Evolutionary conservation across 2,113 vertebrate species (phyloP).

Genomic region (Macroglossus sobrinus): DNA sequence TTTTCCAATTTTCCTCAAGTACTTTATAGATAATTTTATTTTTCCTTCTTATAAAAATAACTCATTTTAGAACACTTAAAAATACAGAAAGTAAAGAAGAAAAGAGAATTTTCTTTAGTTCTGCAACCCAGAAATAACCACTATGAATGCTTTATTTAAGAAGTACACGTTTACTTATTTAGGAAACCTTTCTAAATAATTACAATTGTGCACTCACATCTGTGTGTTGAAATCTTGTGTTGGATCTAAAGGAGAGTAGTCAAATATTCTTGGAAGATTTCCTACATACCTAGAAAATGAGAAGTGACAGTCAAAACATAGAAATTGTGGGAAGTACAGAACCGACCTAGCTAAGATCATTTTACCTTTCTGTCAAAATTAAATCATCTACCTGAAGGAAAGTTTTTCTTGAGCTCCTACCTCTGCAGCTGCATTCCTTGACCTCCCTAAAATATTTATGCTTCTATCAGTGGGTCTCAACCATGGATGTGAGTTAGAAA

Average conservation of each 20-base stretch:
- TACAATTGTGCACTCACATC: conserved; percentile 88
- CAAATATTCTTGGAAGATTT: conserved; percentile 97
- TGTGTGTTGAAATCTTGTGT: conserved; percentile 98
- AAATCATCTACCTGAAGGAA: background rate
- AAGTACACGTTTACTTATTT: too few relatives aligned
- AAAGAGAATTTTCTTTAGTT: conserved; percentile 32
- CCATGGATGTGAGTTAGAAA: background rate
- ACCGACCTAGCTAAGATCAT: background rate
- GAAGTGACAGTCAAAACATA: conserved; percentile 41
- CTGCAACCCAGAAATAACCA: background rate
- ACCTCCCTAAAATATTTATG: background rate
- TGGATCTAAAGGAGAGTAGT: conserved; percentile 97
- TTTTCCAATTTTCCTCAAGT: conserved; percentile 38
- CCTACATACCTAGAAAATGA: conserved; percentile 92
- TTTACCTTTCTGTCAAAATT: background rate
- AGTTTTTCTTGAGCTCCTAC: background rate
- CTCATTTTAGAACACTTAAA: conserved; percentile 16
- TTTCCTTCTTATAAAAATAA: conserved; percentile 33
- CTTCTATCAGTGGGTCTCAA: background rate
- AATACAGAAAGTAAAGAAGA: background rate
- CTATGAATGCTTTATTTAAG: background rate
- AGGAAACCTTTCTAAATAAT: background rate
- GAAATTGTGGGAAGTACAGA: background rate
- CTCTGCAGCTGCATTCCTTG: background rate
- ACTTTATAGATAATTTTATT: conserved; percentile 12